Percentiles rank a stretch among this genome's conserved stretches.
phyloP scores from a whole-genome alignment of 1,140 invertebrate genomes.

The Bombus terrestris region DNA sequence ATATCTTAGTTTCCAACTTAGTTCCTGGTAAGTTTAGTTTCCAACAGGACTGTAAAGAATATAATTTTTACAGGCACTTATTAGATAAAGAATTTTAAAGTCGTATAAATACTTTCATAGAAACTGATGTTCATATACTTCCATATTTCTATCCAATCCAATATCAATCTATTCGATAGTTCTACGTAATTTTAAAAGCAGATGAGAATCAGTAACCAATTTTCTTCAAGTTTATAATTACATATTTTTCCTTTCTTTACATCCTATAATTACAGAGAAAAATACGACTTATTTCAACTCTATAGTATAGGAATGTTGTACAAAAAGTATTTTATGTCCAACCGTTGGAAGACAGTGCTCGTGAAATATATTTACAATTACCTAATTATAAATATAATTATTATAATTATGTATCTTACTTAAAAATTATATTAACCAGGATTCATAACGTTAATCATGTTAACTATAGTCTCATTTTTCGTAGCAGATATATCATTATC shows the following conservation, averaged over 20 bases:
- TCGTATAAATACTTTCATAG: neutral
- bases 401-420: neutral
- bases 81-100: neutral
- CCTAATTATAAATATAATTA: neutral
- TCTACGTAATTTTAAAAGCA: neutral
- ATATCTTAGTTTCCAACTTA: neutral
- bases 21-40: neutral
- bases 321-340: neutral
- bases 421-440: conserved; percentile 4
- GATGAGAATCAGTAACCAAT: neutral
- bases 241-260: neutral
- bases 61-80: neutral
- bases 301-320: neutral
- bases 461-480: neutral
- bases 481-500: neutral
- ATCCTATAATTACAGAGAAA: neutral
- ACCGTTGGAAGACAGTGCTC: neutral
- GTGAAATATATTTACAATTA: no score
- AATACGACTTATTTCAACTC: neutral
- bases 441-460: conserved; percentile 11
- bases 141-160: neutral
- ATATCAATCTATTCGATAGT: neutral
- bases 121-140: neutral
- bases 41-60: neutral
- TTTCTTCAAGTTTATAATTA: no score